phyloP scores from a whole-genome alignment of 1,140 invertebrate species.

The Aporrectodea caliginosa region DNA sequence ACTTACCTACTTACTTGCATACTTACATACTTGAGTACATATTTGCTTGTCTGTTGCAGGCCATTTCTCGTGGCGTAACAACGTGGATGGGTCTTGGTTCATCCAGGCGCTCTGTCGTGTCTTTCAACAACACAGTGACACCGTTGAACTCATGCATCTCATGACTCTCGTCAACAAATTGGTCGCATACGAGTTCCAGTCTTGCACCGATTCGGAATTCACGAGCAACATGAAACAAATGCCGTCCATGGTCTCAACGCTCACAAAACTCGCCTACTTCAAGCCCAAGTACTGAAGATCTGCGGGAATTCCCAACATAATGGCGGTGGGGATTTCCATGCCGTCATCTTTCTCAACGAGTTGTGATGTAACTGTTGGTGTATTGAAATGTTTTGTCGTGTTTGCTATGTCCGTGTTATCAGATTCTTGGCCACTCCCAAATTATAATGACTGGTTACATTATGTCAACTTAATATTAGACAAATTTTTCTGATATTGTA shows the following conservation, averaged over 20 bases:
- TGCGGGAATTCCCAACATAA: too few species aligned
- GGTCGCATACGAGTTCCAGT: conserved; percentile 85
- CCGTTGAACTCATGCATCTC: conserved; percentile 65
- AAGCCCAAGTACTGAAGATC: conserved; percentile 24
- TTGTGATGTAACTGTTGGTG: too few species aligned
- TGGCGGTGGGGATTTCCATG: too few species aligned
- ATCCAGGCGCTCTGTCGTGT: conserved; percentile 84
- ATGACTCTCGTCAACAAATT: conserved; percentile 81
- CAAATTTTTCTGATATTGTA: too few species aligned
- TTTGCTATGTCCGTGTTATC: too few species aligned
- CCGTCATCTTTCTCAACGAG: too few species aligned
- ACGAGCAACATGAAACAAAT: conserved; percentile 94
- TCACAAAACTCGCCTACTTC: conserved; percentile 71
- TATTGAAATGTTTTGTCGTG: too few species aligned
- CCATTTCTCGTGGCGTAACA: conserved; percentile 89
- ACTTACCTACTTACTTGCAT: too few species aligned
- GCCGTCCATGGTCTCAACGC: conserved; percentile 86
- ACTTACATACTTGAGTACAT: too few species aligned
- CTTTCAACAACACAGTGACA: conserved; percentile 58
- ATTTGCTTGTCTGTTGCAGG: conserved; percentile 15
- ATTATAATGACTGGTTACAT: too few species aligned
- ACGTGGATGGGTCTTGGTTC: conserved; percentile 82
- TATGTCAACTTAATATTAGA: too few species aligned
- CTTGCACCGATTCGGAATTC: conserved; percentile 70
- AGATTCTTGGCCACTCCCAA: too few species aligned